These are phyloP conservation scores for Nothobranchius furzeri DNA, from an alignment of 2,113 vertebrate species.

Conservation along the genomic window DNA sequence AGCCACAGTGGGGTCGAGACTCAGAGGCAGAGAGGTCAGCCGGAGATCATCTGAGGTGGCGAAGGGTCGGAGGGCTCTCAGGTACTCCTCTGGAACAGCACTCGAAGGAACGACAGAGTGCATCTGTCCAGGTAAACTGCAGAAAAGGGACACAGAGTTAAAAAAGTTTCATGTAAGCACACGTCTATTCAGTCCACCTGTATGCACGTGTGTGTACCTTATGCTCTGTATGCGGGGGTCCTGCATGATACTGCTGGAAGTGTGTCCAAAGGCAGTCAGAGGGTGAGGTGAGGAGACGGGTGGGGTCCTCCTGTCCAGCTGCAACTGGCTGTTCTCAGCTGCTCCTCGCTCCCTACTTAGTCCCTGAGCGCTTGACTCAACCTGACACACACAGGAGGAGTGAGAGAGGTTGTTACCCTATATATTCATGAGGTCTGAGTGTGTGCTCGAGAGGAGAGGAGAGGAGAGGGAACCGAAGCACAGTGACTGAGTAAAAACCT, in stretches of 20 bases:
- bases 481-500: constrained; percentile 4
- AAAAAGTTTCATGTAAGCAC: neutral
- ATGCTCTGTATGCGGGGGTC: constrained; percentile 90
- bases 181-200: neutral
- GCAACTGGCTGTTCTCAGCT: constrained; percentile 52
- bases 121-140: constrained; percentile 89
- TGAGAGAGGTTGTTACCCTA: constrained; percentile 12
- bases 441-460: constrained; percentile 9
- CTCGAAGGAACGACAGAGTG: constrained; percentile 89
- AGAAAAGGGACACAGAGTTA: constrained; percentile 1
- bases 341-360: constrained; percentile 52
- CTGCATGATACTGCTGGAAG: constrained; percentile 80
- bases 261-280: constrained; percentile 66
- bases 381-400: constrained; percentile 43
- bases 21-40: constrained; percentile 85
- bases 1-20: constrained; percentile 84
- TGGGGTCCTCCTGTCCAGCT: constrained; percentile 67
- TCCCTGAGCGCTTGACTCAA: constrained; percentile 51
- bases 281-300: constrained; percentile 54
- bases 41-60: constrained; percentile 89
- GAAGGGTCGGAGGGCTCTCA: constrained; percentile 91
- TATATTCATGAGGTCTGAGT: neutral
- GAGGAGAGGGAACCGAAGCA: constrained; percentile 14
- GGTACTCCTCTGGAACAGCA: constrained; percentile 88
- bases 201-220: constrained; percentile 78